Conservation (phyloP, 64 coral and sea anemone genomes). For the Montipora efflorescens region DNA sequence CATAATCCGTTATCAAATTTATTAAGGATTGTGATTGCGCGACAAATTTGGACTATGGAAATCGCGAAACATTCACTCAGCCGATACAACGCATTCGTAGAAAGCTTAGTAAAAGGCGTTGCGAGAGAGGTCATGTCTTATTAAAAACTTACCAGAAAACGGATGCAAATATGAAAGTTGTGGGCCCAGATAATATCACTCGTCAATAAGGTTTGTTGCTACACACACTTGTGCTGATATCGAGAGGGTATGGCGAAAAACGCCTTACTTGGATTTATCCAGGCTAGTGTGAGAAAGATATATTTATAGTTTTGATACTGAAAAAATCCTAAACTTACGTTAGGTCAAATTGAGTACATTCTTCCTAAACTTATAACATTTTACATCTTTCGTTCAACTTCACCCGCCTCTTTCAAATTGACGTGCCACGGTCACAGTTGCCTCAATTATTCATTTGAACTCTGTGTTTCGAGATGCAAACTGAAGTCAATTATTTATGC, state of each 20-base stretch:
- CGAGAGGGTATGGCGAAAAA: neutral
- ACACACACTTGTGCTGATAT: neutral
- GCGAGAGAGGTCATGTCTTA: too few species aligned
- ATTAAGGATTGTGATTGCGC: too few species aligned
- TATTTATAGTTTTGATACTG: too few species aligned
- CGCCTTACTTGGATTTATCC: neutral
- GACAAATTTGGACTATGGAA: too few species aligned
- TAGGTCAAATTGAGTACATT: too few species aligned
- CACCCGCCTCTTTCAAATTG: neutral
- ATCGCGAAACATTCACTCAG: too few species aligned
- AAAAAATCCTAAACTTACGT: too few species aligned
- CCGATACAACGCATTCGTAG: too few species aligned
- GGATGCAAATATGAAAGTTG: neutral
- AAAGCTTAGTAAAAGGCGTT: too few species aligned
- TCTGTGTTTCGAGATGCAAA: neutral
- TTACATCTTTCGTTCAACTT: neutral
- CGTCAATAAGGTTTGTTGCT: neutral
- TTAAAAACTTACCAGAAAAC: neutral
- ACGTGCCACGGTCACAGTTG: neutral
- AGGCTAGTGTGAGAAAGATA: too few species aligned
- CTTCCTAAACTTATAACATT: too few species aligned
- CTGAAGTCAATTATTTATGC: slow-evolving; percentile 34
- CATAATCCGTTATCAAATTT: too few species aligned
- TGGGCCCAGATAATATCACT: neutral
- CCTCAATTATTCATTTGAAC: slow-evolving; percentile 35